Percentiles rank a stretch among this genome's conserved stretches.
These are phyloP conservation scores for Pinna nobilis DNA, from an alignment of 1,140 invertebrate genomes.

Conservation along the genomic window DNA sequence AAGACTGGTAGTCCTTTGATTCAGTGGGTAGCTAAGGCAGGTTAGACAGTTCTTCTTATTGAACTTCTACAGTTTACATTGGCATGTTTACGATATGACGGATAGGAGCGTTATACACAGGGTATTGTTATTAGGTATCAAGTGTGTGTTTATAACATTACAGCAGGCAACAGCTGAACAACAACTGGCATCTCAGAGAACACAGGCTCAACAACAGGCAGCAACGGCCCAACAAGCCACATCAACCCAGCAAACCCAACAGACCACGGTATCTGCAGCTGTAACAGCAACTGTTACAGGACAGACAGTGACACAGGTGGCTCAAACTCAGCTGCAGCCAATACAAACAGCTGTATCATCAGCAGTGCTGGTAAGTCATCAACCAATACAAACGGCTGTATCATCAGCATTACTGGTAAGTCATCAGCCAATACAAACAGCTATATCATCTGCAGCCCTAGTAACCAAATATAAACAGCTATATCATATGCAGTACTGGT, in stretches of 20 bases:
- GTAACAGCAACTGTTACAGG: slow-evolving; percentile 42
- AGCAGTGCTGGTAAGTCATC: slow-evolving; percentile 62
- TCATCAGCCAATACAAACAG: slow-evolving; percentile 59
- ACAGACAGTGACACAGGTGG: slow-evolving; percentile 44
- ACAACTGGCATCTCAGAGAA: slow-evolving; percentile 43
- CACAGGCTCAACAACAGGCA: slow-evolving; percentile 30
- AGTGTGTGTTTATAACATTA: background rate
- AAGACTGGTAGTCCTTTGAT: background rate
- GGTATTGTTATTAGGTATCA: background rate
- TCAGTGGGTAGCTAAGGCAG: background rate
- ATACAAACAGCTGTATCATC: slow-evolving; percentile 59
- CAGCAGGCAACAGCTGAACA: slow-evolving; percentile 47
- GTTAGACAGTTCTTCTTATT: background rate
- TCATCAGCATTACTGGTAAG: slow-evolving; percentile 63
- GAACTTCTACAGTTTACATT: background rate
- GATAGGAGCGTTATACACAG: background rate
- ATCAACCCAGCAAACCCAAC: slow-evolving; percentile 41
- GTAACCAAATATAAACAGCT: slow-evolving; percentile 59
- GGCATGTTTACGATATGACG: background rate
- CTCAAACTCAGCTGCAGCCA: slow-evolving; percentile 59
- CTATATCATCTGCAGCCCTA: slow-evolving; percentile 49
- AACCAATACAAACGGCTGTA: slow-evolving; percentile 59
- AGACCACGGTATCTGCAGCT: slow-evolving; percentile 32
- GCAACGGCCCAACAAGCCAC: slow-evolving; percentile 14
- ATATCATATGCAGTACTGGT: slow-evolving; percentile 62